Evolutionary conservation across 2,113 vertebrate species (phyloP), one percentile per base, ranked within the genome.

Genomic region (Trematocara zebra): DNA sequence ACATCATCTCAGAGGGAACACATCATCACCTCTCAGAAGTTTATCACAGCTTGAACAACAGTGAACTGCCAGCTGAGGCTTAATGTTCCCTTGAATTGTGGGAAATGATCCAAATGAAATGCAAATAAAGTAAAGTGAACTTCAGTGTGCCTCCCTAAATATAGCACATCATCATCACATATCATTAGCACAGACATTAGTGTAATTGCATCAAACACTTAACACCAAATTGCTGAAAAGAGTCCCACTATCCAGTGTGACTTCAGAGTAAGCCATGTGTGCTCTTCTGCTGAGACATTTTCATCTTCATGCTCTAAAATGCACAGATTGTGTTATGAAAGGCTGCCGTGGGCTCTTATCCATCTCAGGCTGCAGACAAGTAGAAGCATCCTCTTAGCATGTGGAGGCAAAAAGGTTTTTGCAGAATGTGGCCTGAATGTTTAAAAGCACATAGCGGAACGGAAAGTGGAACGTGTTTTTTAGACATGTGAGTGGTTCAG

Each of bases 161-260:
- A 76, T 51, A 72, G 51, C 53, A 2, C 11, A 2, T 76, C 28
- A 12, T 80, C 47, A 28, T 83, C 23, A 67, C 4, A n/a, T 11
- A 20, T 86, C 82, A 89, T 85, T 59, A 89, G 76, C 74, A 11
- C 28, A 74, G 76, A 67, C 78, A 88, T 88, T 81, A 87, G 82
- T 40, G 72, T 53, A 83, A 86, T 89, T 35, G 80, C 18, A 4
- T 18, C 52, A 33, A 61, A 20, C 33, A n/a, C 61, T 87, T 76
- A 35, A 84, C 6, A 80, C 10, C 83, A 78, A 56, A 76, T 79
- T 54, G 51, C 23, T 6, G 40, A 49, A 59, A 54, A 31, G 54
- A 80, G 42, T 26, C 26, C 37, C 52, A 80, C 78, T 87, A 42
- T 82, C 35, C 57, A n/a, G 35, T 83, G 14, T 80, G 14, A 26